phyloP scores from a whole-genome alignment of 2,797 vertebrate genomes.

The Calcarius lapponicus region DNA sequence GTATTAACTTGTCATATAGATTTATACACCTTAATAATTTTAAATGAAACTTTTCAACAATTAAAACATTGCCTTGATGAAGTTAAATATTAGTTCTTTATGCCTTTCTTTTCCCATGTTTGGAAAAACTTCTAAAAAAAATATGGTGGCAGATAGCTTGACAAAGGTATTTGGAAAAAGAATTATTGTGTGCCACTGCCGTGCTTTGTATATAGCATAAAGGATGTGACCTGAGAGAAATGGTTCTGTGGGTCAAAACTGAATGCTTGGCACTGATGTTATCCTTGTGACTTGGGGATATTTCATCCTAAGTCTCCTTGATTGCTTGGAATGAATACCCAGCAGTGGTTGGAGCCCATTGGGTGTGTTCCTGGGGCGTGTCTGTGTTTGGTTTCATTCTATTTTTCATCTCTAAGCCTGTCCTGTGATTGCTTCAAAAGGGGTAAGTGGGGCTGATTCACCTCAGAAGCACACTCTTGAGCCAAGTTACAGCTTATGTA shows the following conservation, averaged over 20 bases:
- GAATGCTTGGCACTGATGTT: not conserved
- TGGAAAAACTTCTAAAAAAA: not conserved
- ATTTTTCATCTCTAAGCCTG: not conserved
- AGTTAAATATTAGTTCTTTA: constrained; percentile 29
- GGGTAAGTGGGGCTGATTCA: not conserved
- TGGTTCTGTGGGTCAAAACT: not conserved
- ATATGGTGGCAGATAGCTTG: not conserved
- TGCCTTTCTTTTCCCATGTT: not conserved
- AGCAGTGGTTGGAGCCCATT: not conserved
- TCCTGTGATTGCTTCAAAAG: not conserved
- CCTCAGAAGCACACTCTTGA: not conserved
- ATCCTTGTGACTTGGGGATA: not conserved
- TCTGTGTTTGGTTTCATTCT: not conserved
- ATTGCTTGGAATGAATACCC: not conserved
- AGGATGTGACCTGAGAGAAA: not conserved
- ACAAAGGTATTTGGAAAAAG: not conserved
- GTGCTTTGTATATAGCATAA: not conserved
- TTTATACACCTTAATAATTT: constrained; percentile 74
- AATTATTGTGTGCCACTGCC: not conserved
- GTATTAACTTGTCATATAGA: constrained; percentile 72
- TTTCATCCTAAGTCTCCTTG: not conserved
- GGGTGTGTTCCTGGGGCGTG: not conserved
- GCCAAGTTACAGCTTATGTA: not conserved
- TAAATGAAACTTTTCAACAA: constrained; percentile 65
- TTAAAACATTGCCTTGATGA: constrained; percentile 52